Percentiles rank a stretch among this genome's conserved stretches.
These are phyloP conservation scores for Pterocles gutturalis DNA, from an alignment of 2,113 vertebrate genomes.

Conservation along the genomic window DNA sequence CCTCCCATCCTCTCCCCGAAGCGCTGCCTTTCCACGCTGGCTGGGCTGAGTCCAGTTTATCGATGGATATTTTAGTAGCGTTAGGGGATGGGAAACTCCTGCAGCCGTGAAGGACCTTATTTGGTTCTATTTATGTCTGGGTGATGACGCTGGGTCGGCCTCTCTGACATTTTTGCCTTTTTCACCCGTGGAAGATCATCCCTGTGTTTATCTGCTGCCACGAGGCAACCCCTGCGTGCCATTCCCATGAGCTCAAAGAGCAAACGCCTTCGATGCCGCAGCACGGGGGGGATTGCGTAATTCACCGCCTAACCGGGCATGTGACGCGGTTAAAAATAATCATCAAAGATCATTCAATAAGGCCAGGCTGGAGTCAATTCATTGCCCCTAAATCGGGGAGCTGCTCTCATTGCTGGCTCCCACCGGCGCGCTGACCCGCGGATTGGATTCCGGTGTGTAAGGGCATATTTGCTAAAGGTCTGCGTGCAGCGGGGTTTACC, in stretches of 20 bases:
- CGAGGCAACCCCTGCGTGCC: slow-evolving; percentile 58
- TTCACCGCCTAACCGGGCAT: slow-evolving; percentile 28
- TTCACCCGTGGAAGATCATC: neutral
- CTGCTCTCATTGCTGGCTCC: neutral
- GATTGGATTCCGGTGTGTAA: neutral
- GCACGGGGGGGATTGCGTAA: slow-evolving; percentile 15
- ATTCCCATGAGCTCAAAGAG: slow-evolving; percentile 37
- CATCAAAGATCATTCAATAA: neutral
- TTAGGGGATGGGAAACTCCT: neutral
- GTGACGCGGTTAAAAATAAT: slow-evolving; percentile 61
- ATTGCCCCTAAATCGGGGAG: neutral
- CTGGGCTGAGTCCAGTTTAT: fast-evolving
- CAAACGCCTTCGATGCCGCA: neutral
- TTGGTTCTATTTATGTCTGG: slow-evolving; percentile 1
- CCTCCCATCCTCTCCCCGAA: neutral
- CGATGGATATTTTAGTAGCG: neutral
- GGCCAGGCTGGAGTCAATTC: neutral
- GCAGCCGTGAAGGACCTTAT: neutral
- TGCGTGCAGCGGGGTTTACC: neutral
- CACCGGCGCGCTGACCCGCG: neutral
- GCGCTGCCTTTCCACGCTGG: neutral
- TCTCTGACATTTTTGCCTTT: slow-evolving; percentile 25
- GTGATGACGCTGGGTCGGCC: neutral
- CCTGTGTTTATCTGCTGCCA: slow-evolving; percentile 8
- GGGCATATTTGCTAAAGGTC: neutral